Base-by-base conservation (phyloP, 2,888 invertebrate genomes). In the Melangyna quadrimaculata region DNA sequence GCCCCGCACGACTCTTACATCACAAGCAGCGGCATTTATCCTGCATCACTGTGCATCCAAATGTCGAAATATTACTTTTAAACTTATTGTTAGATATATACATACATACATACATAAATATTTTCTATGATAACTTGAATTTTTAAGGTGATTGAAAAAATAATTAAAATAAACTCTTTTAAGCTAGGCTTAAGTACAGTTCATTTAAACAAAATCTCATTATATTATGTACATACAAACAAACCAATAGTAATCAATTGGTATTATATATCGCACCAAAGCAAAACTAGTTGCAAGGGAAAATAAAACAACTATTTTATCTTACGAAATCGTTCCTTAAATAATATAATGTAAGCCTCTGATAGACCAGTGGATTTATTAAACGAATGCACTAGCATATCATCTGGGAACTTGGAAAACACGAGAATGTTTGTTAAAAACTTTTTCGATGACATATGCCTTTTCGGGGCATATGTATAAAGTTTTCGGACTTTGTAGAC, bases 71-170 rank as follows among this genome's bases (percentile, higher is more conserved):
- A 61, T 61, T 40, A 61, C 4, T 61, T 61, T 59, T 59, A 37
- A 59, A 59, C 59, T 61, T 24, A 59, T 61, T 61, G 61, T n/a
- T 61, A 61, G 40, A n/a, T 61, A n/a, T n/a, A n/a, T n/a, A n/a
- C n/a, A n/a, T n/a, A n/a, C n/a, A n/a, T n/a, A n/a, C n/a, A n/a
- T 57, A 48, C 10, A 57, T 59, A 57, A 32, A 57, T 57, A 40
- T 61, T 89, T 89, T 89, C 89, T 89, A 88, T 88, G 84, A 89
- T 88, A 88, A 89, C 89, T 89, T 90, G 90, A 90, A 89, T 89
- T 90, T 89, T 88, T 89, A 88, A 89, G 78, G 63, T 74, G 78
- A 83, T 69, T 74, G 79, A 77, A 27, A 61, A 40, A 29, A 19
- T 7, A 57, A 53, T n/a, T 27, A 51, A 27, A 51, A 59, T 22